These are phyloP conservation scores for Samia ricini DNA, from an alignment of 1,140 invertebrate genomes.

Conservation along the genomic window DNA sequence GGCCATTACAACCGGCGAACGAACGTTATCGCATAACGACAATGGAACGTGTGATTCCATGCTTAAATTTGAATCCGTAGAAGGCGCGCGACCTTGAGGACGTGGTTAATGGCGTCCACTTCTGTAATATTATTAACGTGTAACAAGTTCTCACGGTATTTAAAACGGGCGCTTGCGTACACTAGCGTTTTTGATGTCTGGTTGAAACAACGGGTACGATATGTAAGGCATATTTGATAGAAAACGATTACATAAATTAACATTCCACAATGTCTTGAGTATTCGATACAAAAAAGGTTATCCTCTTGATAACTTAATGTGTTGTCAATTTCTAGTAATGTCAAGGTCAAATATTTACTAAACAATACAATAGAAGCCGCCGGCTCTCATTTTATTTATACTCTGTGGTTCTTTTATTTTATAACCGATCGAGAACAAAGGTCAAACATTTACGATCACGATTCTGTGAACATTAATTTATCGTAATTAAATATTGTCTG, in stretches of 20 bases:
- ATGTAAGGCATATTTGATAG: too few species aligned
- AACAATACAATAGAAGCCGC: too few species aligned
- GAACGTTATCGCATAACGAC: slow-evolving; percentile 2
- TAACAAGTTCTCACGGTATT: background rate
- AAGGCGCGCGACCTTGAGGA: slow-evolving; percentile 17
- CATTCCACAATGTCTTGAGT: too few species aligned
- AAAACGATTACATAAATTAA: too few species aligned
- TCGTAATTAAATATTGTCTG: too few species aligned
- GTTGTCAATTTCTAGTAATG: too few species aligned
- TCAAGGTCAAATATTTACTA: too few species aligned
- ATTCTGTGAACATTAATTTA: too few species aligned
- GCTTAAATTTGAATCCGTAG: slow-evolving; percentile 29
- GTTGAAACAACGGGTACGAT: background rate
- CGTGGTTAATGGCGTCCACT: background rate
- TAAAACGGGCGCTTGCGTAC: background rate
- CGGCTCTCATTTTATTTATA: too few species aligned
- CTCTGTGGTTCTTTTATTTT: too few species aligned
- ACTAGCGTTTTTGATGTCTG: background rate
- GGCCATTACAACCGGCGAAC: background rate
- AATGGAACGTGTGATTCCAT: slow-evolving; percentile 22
- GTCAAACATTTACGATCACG: background rate
- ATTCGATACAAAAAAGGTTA: too few species aligned
- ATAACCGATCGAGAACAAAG: background rate
- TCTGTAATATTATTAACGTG: background rate
- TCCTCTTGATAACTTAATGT: too few species aligned